phyloP scores from a whole-genome alignment of 2,888 invertebrate genomes.

The Candidula unifasciata region DNA sequence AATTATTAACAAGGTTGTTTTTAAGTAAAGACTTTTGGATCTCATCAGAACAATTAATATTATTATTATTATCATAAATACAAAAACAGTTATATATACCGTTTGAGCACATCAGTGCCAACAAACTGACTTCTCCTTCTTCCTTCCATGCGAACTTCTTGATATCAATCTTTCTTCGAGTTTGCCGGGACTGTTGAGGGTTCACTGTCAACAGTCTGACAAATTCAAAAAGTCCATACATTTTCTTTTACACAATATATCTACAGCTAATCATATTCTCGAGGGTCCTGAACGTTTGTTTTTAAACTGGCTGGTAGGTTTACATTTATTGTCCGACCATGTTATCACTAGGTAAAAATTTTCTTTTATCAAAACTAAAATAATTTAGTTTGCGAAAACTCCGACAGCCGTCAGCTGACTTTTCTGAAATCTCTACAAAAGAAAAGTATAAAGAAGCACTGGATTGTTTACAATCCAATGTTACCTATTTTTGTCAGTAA shows the following conservation, averaged over 20 bases:
- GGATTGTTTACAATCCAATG: not conserved
- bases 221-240: constrained; percentile 71
- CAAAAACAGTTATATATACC: constrained; percentile 61
- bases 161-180: constrained; percentile 58
- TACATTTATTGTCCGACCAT: too few species aligned
- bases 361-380: too few species aligned
- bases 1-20: too few species aligned
- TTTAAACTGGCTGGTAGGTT: too few species aligned
- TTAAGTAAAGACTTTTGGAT: too few species aligned
- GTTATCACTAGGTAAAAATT: too few species aligned
- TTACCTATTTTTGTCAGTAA: not conserved
- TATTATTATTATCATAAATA: not conserved
- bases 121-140: constrained; percentile 67
- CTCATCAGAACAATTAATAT: too few species aligned
- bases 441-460: not conserved
- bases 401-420: not conserved
- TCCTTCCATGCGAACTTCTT: constrained; percentile 68
- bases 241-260: constrained; percentile 40
- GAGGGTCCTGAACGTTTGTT: too few species aligned
- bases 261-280: too few species aligned
- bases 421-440: not conserved
- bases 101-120: constrained; percentile 71
- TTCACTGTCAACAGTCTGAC: constrained; percentile 66
- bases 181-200: constrained; percentile 55
- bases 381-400: too few species aligned